These are phyloP conservation scores for Cephus pygmeus DNA, from an alignment of 2,888 invertebrate genomes.

Conservation along the genomic window DNA sequence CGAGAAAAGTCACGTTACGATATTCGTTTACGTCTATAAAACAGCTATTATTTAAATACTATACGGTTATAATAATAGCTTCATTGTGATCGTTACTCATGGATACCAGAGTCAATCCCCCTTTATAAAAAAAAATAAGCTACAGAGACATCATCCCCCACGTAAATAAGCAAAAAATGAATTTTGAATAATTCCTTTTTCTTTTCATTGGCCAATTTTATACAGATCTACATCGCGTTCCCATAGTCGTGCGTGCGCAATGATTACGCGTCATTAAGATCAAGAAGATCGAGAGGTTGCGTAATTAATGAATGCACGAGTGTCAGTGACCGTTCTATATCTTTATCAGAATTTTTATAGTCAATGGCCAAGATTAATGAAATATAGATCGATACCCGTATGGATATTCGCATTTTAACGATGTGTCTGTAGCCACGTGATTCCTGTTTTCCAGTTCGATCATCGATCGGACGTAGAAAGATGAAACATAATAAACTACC, in stretches of 20 bases:
- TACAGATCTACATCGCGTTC: background rate
- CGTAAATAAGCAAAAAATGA: background rate
- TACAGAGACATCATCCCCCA: background rate
- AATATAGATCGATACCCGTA: background rate
- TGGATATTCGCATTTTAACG: background rate
- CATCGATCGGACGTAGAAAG: background rate
- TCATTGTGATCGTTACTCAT: conserved; percentile 24
- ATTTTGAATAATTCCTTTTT: background rate
- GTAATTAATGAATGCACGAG: background rate
- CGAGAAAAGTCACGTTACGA: conserved; percentile 21
- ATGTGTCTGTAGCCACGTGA: conserved; percentile 12
- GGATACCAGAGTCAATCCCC: conserved; percentile 20
- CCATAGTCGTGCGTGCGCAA: background rate
- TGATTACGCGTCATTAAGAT: background rate
- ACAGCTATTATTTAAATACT: conserved; percentile 12
- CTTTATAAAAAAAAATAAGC: background rate
- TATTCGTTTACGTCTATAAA: conserved; percentile 6
- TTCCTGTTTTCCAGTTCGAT: conserved; percentile 22
- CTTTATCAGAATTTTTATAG: background rate
- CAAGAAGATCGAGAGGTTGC: background rate
- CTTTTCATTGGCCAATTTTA: background rate
- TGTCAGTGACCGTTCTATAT: background rate
- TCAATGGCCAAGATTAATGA: background rate
- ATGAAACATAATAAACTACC: conserved; percentile 12
- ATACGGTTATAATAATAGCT: conserved; percentile 15